Conservation (phyloP, 2,888 invertebrate genomes). For the Leucoma salicis region DNA sequence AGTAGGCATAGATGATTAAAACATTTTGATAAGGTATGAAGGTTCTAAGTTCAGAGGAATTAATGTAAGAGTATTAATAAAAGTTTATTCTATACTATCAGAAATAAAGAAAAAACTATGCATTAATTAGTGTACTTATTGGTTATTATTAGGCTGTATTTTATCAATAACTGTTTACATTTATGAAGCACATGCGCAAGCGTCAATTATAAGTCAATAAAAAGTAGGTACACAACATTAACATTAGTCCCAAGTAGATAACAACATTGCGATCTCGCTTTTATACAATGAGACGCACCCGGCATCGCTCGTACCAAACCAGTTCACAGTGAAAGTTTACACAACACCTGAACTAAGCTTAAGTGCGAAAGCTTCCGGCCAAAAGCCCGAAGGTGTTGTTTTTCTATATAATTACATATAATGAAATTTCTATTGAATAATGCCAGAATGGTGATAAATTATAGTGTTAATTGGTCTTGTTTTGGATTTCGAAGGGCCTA, state of each 20-base stretch:
- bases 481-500: conserved; percentile 7
- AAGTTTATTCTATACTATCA: too few species aligned
- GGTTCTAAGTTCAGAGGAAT: too few species aligned
- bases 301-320: conserved; percentile 49
- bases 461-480: conserved; percentile 31
- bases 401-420: conserved; percentile 52
- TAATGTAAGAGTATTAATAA: too few species aligned
- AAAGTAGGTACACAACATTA: conserved; percentile 8
- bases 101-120: too few species aligned
- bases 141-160: too few species aligned
- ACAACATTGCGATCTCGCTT: conserved; percentile 38
- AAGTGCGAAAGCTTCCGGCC: conserved; percentile 59
- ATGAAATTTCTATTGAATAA: conserved; percentile 43
- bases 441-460: conserved; percentile 29
- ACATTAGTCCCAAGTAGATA: conserved; percentile 16
- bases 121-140: too few species aligned
- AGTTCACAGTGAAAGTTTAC: conserved; percentile 69
- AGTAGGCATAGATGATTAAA: too few species aligned
- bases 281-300: conserved; percentile 43
- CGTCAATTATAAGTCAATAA: neutral
- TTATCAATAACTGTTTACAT: neutral
- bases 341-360: conserved; percentile 54
- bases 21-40: too few species aligned
- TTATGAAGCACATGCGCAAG: neutral
- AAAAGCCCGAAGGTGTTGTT: conserved; percentile 56